Base-by-base conservation (phyloP, 2,113 vertebrate genomes). In the Lontra canadensis region DNA sequence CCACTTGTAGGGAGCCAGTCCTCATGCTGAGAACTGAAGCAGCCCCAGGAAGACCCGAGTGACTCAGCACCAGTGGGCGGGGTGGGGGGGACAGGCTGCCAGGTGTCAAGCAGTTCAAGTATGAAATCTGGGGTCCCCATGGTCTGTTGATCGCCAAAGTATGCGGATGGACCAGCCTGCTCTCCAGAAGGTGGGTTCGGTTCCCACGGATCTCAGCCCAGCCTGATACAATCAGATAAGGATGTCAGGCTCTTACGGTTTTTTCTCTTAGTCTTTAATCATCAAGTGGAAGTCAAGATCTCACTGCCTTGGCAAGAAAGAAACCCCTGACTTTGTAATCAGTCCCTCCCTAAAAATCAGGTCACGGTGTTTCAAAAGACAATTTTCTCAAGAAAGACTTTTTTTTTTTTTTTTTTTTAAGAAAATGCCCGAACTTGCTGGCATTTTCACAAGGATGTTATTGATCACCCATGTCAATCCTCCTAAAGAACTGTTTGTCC, bases 391-490 rank as follows among this genome's bases (percentile, higher is more conserved):
- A 90, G 67, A 79, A 88, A 95, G 73, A 55, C 1, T 18, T 49
- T 95, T 7, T 20, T 20, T 57, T 55, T 57, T 20, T 21, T 7
- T 55, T 55, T 57, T 21, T 21, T 21, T 21, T 8, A 8, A 80
- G 29, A 65, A 95, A 96, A 85, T n/a, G 21, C 36, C 79, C 73
- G 63, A 49, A 71, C 89, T 92, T 92, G 7, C 78, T 93, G 92
- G 52, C 82, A 55, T 89, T 97, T 97, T 95, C 78, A 82, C 69
- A 91, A 49, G 31, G 59, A 84, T 86, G 10, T 74, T 74, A 95
- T 96, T 95, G 83, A 86, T 93, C 39, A 80, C 94, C 69, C 69
- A 10, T 36, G 86, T 94, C 86, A 92, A 25, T 21, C 63, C 15
- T 61, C 52, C 44, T 74, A 13, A 87, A 94, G 65, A 92, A 25